Percentiles rank a stretch among this genome's conserved stretches.
These are phyloP conservation scores for Drosophila pegasa DNA, from an alignment of 2,888 invertebrate genomes.

Conservation along the genomic window DNA sequence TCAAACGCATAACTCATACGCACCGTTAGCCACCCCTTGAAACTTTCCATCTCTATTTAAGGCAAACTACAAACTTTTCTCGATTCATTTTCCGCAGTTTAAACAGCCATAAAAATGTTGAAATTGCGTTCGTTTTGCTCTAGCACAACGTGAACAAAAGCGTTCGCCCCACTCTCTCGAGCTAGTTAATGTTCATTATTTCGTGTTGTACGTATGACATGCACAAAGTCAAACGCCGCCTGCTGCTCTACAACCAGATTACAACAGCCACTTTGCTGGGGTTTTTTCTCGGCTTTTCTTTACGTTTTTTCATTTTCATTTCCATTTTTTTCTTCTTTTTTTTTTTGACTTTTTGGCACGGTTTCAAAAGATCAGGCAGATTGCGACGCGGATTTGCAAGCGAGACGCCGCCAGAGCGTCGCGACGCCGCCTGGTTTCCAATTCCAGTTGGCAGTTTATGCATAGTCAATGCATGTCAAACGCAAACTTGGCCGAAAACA, in stretches of 20 bases:
- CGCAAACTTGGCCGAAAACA: conserved; percentile 55
- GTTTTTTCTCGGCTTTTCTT: conserved; percentile 4
- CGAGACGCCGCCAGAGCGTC: conserved; percentile 61
- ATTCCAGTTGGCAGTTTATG: conserved; percentile 43
- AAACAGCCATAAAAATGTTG: conserved; percentile 1
- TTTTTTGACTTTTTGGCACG: conserved; percentile 44
- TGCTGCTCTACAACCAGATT: conserved; percentile 43
- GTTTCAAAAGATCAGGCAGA: conserved; percentile 69
- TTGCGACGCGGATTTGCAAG: conserved; percentile 57
- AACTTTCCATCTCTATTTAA: not conserved
- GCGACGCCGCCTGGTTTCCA: conserved; percentile 41
- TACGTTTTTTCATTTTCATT: not conserved
- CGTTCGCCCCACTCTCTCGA: conserved; percentile 13
- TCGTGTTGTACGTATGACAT: conserved; percentile 63
- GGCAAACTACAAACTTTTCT: not conserved
- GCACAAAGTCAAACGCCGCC: conserved; percentile 60
- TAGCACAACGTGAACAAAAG: conserved; percentile 1
- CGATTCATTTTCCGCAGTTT: not conserved
- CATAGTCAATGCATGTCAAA: conserved; percentile 77
- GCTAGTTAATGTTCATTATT: conserved; percentile 70
- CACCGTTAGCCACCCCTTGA: not conserved
- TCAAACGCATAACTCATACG: not conserved
- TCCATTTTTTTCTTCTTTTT: not conserved
- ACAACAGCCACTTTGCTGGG: conserved; percentile 37
- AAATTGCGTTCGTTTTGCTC: conserved; percentile 11